Conservation (phyloP, 2,113 vertebrate species). For the Cryptotis parvus region DNA sequence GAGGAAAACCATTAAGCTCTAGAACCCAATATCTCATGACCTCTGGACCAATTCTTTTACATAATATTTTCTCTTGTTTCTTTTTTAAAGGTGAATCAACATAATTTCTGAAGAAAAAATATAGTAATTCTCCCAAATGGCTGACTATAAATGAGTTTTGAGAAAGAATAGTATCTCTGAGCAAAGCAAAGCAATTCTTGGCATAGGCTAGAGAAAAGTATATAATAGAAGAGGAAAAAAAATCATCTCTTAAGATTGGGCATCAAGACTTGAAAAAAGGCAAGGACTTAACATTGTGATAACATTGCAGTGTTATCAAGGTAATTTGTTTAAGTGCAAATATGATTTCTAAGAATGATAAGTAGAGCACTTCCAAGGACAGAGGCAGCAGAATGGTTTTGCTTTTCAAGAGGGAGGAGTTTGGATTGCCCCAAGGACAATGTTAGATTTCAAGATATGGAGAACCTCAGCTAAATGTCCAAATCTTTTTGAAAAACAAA, state of each 20-base stretch:
- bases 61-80: background rate
- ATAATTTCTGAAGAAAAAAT: background rate
- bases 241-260: background rate
- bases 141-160: background rate
- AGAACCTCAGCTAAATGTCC: background rate
- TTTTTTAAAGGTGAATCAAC: constrained; percentile 4
- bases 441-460: background rate
- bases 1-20: constrained; percentile 15
- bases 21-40: constrained; percentile 30
- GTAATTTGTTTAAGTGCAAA: background rate
- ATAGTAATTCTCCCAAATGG: background rate
- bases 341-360: background rate
- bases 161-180: background rate
- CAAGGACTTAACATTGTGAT: background rate
- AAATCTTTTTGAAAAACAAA: background rate
- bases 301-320: background rate
- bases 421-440: background rate
- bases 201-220: background rate
- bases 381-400: background rate
- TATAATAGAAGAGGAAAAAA: background rate
- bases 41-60: background rate
- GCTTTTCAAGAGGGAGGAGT: background rate
- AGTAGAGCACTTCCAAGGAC: background rate
- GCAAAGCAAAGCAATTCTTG: background rate
- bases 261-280: background rate